A percentile compares a stretch with the other conserved stretches of the same genome.
phyloP scores from a whole-genome alignment of 1,140 invertebrate species.

The Drosophila murphyi region DNA sequence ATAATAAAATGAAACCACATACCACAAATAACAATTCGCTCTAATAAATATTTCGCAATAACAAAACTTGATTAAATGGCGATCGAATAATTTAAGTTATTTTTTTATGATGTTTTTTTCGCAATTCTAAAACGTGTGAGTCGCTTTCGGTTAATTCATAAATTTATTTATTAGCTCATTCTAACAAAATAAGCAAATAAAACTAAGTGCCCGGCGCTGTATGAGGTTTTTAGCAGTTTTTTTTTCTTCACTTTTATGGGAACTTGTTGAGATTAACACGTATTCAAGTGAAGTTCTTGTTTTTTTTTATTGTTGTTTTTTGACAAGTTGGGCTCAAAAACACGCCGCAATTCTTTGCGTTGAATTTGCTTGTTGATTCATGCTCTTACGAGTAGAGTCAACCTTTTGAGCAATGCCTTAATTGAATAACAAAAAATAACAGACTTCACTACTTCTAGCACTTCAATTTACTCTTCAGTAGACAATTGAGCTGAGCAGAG shows the following conservation, averaged over 20 bases:
- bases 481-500: too few species aligned
- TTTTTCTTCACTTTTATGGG: constrained; percentile 20
- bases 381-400: neutral
- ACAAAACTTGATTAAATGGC: constrained; percentile 8
- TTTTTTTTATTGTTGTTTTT: neutral
- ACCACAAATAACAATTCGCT: constrained; percentile 8
- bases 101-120: constrained; percentile 1
- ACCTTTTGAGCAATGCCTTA: constrained; percentile 9
- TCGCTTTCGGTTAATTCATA: constrained; percentile 36
- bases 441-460: neutral
- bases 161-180: constrained; percentile 39
- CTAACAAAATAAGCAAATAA: constrained; percentile 40
- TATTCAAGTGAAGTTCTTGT: neutral
- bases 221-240: constrained; percentile 2
- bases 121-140: constrained; percentile 30
- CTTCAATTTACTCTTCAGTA: too few species aligned
- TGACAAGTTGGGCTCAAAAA: neutral
- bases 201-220: constrained; percentile 20
- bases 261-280: constrained; percentile 27
- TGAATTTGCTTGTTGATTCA: constrained; percentile 5
- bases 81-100: neutral
- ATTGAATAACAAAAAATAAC: constrained; percentile 35
- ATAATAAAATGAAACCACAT: neutral
- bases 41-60: constrained; percentile 27
- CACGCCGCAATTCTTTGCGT: constrained; percentile 2